Evolutionary conservation across 2,888 invertebrate species (phyloP).

Genomic region (Lasius platythorax): DNA sequence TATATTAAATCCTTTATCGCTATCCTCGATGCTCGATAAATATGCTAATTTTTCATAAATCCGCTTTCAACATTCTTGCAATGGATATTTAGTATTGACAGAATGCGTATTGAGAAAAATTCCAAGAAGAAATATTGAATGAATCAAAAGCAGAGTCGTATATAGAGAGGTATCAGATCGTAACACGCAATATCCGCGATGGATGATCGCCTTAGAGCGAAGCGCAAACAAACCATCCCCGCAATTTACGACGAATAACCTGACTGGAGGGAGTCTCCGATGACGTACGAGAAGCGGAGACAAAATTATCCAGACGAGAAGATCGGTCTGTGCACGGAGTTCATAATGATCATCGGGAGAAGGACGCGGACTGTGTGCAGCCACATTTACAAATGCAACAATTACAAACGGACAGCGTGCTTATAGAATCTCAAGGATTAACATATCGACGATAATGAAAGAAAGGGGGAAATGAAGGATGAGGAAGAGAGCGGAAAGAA

Average conservation of each 20-base stretch:
- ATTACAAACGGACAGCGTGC: background rate
- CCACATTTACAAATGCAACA: constrained; percentile 13
- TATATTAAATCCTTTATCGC: background rate
- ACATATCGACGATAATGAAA: background rate
- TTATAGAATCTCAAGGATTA: constrained; percentile 16
- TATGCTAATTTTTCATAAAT: background rate
- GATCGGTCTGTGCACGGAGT: background rate
- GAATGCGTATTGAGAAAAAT: background rate
- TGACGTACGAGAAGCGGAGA: constrained; percentile 35
- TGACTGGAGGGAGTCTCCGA: background rate
- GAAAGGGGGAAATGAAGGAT: background rate
- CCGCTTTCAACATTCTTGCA: background rate
- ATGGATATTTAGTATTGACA: background rate
- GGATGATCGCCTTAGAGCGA: background rate
- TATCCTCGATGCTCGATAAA: background rate
- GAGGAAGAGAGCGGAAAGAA: background rate
- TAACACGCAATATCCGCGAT: constrained; percentile 15
- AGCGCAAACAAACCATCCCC: constrained; percentile 25
- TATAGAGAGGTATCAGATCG: background rate
- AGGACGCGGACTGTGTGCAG: background rate
- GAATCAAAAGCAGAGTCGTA: constrained; percentile 5
- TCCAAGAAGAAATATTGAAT: background rate
- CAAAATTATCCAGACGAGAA: constrained; percentile 37
- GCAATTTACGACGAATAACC: constrained; percentile 18
- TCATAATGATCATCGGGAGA: constrained; percentile 2